Conservation (phyloP, 2,113 vertebrate species). For the Leptocoma aspasia region DNA sequence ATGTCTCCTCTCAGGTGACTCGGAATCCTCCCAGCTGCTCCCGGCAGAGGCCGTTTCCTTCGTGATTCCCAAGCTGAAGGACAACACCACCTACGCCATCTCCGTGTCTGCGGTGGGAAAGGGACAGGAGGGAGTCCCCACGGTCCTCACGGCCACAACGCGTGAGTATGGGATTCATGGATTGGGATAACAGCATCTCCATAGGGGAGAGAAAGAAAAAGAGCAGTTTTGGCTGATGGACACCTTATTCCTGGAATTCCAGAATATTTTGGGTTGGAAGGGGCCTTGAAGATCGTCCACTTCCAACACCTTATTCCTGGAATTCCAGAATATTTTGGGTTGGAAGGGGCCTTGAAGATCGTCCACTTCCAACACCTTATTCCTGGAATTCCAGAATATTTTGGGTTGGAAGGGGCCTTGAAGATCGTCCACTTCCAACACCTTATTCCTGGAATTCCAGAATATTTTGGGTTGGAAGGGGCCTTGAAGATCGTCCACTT, state of each 20-base stretch:
- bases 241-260: neutral
- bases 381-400: neutral
- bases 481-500: fast-evolving
- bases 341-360: neutral
- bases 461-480: neutral
- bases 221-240: neutral
- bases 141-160: constrained; percentile 77
- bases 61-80: constrained; percentile 71
- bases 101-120: constrained; percentile 71
- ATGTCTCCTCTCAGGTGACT: constrained; percentile 66
- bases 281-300: fast-evolving
- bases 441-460: neutral
- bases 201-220: neutral
- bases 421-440: fast-evolving
- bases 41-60: constrained; percentile 65
- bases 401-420: neutral
- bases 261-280: neutral
- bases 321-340: neutral
- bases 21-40: constrained; percentile 70
- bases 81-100: constrained; percentile 80
- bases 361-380: fast-evolving
- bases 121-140: constrained; percentile 71
- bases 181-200: neutral
- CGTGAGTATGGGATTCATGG: constrained; percentile 63
- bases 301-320: neutral